These are phyloP conservation scores for Oasisia sp. DNA, from an alignment of 2,888 invertebrate genomes.

Conservation along the genomic window DNA sequence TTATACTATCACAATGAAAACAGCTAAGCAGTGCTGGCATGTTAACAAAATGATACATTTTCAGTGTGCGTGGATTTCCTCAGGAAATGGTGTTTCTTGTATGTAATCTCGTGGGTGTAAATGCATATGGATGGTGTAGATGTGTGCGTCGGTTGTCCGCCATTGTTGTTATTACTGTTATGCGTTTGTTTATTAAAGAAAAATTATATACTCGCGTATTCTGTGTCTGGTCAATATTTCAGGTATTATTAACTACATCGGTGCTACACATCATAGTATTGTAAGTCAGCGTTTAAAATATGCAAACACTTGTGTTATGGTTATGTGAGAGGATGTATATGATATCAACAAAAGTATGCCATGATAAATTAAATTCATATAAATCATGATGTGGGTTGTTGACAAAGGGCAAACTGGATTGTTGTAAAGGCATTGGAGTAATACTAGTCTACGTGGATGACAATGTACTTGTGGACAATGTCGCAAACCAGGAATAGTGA, in stretches of 20 bases:
- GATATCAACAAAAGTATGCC: too few species aligned
- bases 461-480: too few species aligned
- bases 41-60: not conserved
- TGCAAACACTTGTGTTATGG: too few species aligned
- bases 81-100: not conserved
- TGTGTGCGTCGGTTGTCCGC: not conserved
- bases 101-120: not conserved
- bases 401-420: too few species aligned
- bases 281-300: too few species aligned
- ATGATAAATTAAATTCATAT: too few species aligned
- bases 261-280: not conserved
- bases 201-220: not conserved
- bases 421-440: too few species aligned
- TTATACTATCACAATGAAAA: not conserved
- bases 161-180: not conserved
- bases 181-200: not conserved
- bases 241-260: not conserved
- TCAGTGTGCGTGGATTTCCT: constrained; percentile 4
- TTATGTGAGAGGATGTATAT: too few species aligned
- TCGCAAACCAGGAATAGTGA: too few species aligned
- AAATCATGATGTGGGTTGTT: too few species aligned
- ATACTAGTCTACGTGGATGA: too few species aligned
- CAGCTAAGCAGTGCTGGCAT: not conserved
- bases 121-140: not conserved
- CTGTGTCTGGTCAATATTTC: not conserved